A percentile compares a stretch with the other conserved stretches of the same genome.
phyloP scores from a whole-genome alignment of 2,888 invertebrate species.

The Hoplodrina ambigua region DNA sequence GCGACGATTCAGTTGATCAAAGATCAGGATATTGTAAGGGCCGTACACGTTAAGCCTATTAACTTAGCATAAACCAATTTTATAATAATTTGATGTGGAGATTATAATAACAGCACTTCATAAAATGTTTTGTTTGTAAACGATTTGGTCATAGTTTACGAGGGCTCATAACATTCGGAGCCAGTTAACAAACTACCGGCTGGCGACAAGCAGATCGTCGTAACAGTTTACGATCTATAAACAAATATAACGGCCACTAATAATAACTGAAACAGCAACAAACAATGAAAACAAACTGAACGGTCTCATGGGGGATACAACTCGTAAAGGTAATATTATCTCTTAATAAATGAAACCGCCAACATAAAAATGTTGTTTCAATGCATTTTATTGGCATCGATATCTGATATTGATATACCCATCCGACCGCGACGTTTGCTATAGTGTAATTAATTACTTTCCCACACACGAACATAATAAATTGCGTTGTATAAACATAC shows the following conservation, averaged over 20 bases:
- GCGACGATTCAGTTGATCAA: conserved; percentile 14
- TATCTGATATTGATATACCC: conserved; percentile 80
- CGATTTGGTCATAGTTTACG: conserved; percentile 86
- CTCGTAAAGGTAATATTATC: conserved; percentile 89
- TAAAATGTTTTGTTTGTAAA: conserved; percentile 81
- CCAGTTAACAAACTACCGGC: conserved; percentile 85
- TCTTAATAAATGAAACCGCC: conserved; percentile 87
- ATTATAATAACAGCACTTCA: conserved; percentile 74
- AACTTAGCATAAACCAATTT: conserved; percentile 63
- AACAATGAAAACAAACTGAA: conserved; percentile 87
- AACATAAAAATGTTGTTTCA: conserved; percentile 85
- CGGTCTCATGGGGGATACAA: conserved; percentile 79
- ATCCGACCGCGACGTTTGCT: conserved; percentile 74
- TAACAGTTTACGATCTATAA: conserved; percentile 88
- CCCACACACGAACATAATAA: conserved; percentile 46
- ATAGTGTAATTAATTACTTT: conserved; percentile 67
- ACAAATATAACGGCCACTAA: conserved; percentile 88
- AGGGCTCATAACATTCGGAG: conserved; percentile 81
- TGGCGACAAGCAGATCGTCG: conserved; percentile 86
- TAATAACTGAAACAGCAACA: conserved; percentile 89
- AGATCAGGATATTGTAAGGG: conserved; percentile 3
- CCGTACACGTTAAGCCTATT: conserved; percentile 21
- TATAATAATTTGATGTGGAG: conserved; percentile 59
- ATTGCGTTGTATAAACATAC: conserved; percentile 34
- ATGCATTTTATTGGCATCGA: conserved; percentile 80